Conservation (phyloP, 2,797 vertebrate genomes). For the Picus viridis region DNA sequence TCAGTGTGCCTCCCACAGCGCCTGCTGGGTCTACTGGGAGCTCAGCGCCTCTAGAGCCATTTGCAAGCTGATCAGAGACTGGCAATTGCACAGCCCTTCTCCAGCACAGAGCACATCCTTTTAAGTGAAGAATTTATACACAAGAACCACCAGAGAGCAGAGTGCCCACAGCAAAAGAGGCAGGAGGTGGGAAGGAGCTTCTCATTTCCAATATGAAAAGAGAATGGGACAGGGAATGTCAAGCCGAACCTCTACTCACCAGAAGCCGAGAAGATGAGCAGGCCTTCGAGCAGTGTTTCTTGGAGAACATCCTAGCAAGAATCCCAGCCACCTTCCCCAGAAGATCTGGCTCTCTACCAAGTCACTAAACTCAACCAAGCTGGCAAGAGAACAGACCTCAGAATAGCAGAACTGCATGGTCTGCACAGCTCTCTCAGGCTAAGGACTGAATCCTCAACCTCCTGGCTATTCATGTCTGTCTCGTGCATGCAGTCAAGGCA, state of each 20-base stretch:
- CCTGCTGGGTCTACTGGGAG: not conserved
- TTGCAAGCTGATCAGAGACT: constrained; percentile 21
- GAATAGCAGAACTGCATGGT: not conserved
- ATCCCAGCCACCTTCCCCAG: constrained; percentile 60
- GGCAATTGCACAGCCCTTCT: constrained; percentile 33
- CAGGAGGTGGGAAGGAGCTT: constrained; percentile 50
- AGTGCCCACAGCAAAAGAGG: constrained; percentile 44
- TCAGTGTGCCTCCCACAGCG: constrained; percentile 34
- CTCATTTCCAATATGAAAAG: not conserved
- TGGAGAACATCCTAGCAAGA: constrained; percentile 61
- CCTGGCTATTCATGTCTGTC: constrained; percentile 55
- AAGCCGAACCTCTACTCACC: constrained; percentile 46
- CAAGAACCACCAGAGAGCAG: constrained; percentile 64
- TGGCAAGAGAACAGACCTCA: constrained; percentile 48
- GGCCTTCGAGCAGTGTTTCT: constrained; percentile 61
- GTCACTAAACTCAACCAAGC: constrained; percentile 47
- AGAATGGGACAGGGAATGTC: constrained; percentile 38
- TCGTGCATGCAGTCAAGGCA: constrained; percentile 33
- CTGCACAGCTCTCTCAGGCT: not conserved
- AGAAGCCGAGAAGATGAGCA: constrained; percentile 48
- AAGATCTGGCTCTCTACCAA: constrained; percentile 67
- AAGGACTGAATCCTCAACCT: constrained; percentile 18
- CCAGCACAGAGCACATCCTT: not conserved
- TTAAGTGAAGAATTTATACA: constrained; percentile 37
- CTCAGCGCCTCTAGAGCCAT: constrained; percentile 26